Evolutionary conservation across 2,797 vertebrate species (phyloP).

Genomic region (Cheirogaleus major): DNA sequence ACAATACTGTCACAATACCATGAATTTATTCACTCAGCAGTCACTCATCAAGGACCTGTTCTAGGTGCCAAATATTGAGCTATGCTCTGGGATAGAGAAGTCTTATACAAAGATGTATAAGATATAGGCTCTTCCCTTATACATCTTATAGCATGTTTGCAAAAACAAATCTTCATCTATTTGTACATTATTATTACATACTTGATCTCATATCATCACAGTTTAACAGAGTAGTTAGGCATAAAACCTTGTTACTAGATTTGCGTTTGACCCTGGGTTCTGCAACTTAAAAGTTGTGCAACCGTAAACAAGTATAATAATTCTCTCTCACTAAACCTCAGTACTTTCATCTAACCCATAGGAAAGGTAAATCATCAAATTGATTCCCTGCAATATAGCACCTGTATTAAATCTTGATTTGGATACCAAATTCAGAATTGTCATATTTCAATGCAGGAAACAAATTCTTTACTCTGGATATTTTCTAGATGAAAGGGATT

Average conservation of each 20-base stretch:
- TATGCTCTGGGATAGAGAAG: background rate
- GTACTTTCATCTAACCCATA: background rate
- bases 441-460: conserved; percentile 6
- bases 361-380: background rate
- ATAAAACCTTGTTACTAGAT: background rate
- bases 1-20: background rate
- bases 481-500: conserved; percentile 7
- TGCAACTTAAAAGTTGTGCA: background rate
- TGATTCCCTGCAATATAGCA: background rate
- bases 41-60: background rate
- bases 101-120: background rate
- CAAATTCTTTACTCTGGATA: background rate
- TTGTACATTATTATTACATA: background rate
- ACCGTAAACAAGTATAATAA: background rate
- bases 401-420: background rate
- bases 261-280: conserved; percentile 15
- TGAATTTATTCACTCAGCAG: background rate
- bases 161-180: background rate
- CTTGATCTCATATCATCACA: background rate
- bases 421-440: background rate
- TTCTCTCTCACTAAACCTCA: background rate
- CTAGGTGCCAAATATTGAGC: background rate
- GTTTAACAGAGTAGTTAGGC: background rate
- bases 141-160: background rate
- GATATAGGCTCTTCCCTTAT: background rate